These are phyloP conservation scores for Notothenia coriiceps DNA, from an alignment of 2,113 vertebrate species.

Conservation along the genomic window DNA sequence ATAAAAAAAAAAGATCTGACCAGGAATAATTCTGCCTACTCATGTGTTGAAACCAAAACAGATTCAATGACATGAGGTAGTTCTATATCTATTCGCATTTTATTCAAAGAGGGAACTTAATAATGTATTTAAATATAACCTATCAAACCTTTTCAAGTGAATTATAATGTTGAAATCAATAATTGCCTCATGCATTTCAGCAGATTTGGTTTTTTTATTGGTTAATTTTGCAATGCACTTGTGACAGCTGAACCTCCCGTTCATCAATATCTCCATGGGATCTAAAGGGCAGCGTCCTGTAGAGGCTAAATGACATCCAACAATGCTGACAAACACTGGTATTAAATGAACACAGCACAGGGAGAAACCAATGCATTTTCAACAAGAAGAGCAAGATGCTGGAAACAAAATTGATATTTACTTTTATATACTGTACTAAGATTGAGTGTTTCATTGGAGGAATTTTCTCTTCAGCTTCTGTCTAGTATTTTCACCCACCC, in stretches of 20 bases:
- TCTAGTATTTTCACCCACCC: not conserved
- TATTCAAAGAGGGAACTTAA: conserved; percentile 16
- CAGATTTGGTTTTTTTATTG: conserved; percentile 41
- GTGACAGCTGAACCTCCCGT: conserved; percentile 18
- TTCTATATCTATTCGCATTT: not conserved
- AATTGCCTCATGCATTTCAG: conserved; percentile 35
- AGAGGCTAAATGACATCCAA: conserved; percentile 49
- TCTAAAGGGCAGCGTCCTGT: conserved; percentile 49
- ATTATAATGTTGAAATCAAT: conserved; percentile 57
- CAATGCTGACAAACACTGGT: conserved; percentile 49
- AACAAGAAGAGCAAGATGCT: not conserved
- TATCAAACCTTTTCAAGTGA: conserved; percentile 39
- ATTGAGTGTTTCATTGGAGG: conserved; percentile 24
- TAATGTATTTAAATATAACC: conserved; percentile 32
- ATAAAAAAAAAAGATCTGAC: not conserved
- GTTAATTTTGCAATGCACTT: conserved; percentile 27
- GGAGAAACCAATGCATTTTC: not conserved
- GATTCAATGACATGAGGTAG: not conserved
- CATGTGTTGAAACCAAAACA: not conserved
- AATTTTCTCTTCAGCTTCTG: conserved; percentile 15
- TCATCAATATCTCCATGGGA: conserved; percentile 41
- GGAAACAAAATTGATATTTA: conserved; percentile 13
- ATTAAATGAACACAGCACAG: conserved; percentile 34
- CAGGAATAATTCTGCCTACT: not conserved
- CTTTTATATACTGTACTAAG: conserved; percentile 10